Evolutionary conservation across 1,140 invertebrate species (phyloP), one percentile per base, ranked within the genome.

Genomic region (Geopemphigus sp.): DNA sequence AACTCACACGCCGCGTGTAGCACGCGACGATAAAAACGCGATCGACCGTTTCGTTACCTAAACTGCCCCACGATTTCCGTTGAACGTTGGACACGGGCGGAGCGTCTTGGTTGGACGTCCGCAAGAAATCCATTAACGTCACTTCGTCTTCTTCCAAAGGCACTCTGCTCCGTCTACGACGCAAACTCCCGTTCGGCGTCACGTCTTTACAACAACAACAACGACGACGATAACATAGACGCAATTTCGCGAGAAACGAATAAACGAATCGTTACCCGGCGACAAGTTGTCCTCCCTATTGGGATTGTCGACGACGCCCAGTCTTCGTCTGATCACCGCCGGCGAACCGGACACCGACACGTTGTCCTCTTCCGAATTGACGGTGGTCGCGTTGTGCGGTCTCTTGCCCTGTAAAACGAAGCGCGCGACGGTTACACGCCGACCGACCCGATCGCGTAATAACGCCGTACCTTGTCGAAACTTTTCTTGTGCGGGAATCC

Each of bases 171-270:
- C 93, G 88, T 39, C 94, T 87, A 56, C 94, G 87, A 22, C 94
- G 87, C 14, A 96, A 86, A 81, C 93, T 95, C 22, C 95, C 94
- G 82, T 94, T 95, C 54, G 95, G 94, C 1, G 95, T 96, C 26
- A 95, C 91, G 84, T 96, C 94, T 92, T 74, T 83, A 50, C 4
- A 50, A 50, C 11, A 12, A 4, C 12, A 50, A 50, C 12, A 50
- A 50, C 14, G 8, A 39, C 32, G 32, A n/a, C n/a, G n/a, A n/a
- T n/a, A n/a, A n/a, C n/a, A n/a, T n/a, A n/a, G n/a, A n/a, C n/a
- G n/a, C n/a, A n/a, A n/a, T n/a, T n/a, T n/a, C 32, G 32, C 8
- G 32, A 22, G 2, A 50, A 17, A 50, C 14, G 15, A 17, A 39
- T 4, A 39, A 53, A 53, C 17, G 11, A 53, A 39, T 54, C 12